phyloP scores from a whole-genome alignment of 2,113 vertebrate genomes.

The Ploceus nigricollis region DNA sequence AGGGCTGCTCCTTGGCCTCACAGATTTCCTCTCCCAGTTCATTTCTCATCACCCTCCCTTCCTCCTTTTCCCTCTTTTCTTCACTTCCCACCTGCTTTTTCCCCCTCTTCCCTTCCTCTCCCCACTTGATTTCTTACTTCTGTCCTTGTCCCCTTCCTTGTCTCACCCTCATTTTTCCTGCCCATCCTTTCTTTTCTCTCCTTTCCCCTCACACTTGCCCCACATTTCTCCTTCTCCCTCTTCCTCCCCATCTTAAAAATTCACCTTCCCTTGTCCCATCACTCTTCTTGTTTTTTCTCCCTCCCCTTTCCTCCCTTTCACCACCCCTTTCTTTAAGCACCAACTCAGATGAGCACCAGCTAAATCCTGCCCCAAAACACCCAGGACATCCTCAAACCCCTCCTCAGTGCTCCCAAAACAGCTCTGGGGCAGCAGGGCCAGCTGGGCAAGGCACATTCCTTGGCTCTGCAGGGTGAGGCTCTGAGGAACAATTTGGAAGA shows the following conservation, averaged over 20 bases:
- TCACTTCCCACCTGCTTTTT: not conserved
- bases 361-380: not conserved
- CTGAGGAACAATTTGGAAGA: not conserved
- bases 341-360: not conserved
- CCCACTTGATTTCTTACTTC: not conserved
- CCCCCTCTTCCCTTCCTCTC: not conserved
- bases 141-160: not conserved
- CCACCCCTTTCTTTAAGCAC: not conserved
- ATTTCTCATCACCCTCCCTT: not conserved
- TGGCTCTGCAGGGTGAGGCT: not conserved
- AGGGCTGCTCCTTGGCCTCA: not conserved
- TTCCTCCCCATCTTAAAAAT: not conserved
- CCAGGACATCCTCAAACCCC: not conserved
- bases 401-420: not conserved
- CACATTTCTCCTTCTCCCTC: not conserved
- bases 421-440: not conserved
- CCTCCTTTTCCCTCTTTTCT: not conserved
- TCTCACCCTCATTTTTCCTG: not conserved
- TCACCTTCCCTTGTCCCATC: not conserved
- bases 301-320: not conserved
- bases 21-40: not conserved
- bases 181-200: not conserved
- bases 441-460: rapidly evolving
- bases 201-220: not conserved
- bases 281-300: not conserved